Percentiles rank a stretch among this genome's conserved stretches.
phyloP scores from a whole-genome alignment of 2,113 vertebrate species.

The Stomatorhinus ivindoensis region DNA sequence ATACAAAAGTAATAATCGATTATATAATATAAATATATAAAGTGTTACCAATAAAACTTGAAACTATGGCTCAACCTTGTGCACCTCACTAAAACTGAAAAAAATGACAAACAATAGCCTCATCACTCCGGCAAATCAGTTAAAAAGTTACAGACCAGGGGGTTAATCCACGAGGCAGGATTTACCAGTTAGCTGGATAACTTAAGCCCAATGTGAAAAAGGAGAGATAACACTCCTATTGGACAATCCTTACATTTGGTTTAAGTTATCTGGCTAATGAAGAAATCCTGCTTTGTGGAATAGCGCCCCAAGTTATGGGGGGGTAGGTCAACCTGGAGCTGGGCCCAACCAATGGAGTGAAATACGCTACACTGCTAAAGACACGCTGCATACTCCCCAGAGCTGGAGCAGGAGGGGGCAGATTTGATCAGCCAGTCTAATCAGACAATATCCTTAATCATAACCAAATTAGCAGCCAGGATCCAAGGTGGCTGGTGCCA shows the following conservation, averaged over 20 bases:
- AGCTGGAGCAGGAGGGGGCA: neutral
- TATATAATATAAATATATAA: neutral
- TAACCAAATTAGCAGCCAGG: slow-evolving; percentile 39
- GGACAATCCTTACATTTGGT: neutral
- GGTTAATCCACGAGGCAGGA: neutral
- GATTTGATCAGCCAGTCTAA: slow-evolving; percentile 30
- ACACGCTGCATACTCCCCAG: neutral
- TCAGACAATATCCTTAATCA: slow-evolving; percentile 14
- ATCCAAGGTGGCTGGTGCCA: slow-evolving; percentile 10
- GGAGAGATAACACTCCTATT: neutral
- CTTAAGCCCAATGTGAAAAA: neutral
- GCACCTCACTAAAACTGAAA: neutral
- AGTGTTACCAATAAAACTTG: neutral
- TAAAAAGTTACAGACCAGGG: neutral
- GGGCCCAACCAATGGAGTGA: slow-evolving; percentile 26
- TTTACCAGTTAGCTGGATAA: neutral
- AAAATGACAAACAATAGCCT: neutral
- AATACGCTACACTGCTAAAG: slow-evolving; percentile 1
- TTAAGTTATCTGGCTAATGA: neutral
- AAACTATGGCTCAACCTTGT: neutral
- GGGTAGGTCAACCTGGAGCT: slow-evolving; percentile 22
- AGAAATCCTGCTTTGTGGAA: neutral
- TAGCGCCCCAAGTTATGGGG: neutral
- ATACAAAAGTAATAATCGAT: neutral
- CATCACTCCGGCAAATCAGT: neutral